Conservation (phyloP, 1,140 invertebrate species). For the Panagrolaimus sp. region DNA sequence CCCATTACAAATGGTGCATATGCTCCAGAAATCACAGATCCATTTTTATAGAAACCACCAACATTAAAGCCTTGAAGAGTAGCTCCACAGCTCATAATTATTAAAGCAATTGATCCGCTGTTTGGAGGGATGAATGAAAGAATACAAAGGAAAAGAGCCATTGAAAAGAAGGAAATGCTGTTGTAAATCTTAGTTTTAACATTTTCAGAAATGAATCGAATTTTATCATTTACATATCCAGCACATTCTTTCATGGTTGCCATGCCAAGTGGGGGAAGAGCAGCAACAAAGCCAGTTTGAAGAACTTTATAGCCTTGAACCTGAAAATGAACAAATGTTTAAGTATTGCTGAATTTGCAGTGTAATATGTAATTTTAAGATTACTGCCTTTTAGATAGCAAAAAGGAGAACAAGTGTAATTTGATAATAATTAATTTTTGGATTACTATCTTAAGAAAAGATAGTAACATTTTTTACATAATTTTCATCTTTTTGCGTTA, state of each 20-base stretch:
- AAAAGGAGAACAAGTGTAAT: too few relatives aligned
- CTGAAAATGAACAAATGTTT: slow-evolving; percentile 1
- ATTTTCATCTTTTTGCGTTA: too few relatives aligned
- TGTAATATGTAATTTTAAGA: too few relatives aligned
- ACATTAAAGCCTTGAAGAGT: slow-evolving; percentile 27
- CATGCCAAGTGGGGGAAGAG: slow-evolving; percentile 25
- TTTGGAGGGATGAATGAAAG: slow-evolving; percentile 27
- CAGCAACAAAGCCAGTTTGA: slow-evolving; percentile 31
- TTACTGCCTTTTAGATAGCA: too few relatives aligned
- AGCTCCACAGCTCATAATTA: slow-evolving; percentile 20
- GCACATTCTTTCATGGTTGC: slow-evolving; percentile 29
- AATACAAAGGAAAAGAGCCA: slow-evolving; percentile 23
- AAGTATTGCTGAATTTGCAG: too few relatives aligned
- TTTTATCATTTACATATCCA: slow-evolving; percentile 29
- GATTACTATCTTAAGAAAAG: too few relatives aligned
- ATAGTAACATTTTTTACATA: too few relatives aligned
- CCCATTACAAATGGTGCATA: slow-evolving; percentile 34
- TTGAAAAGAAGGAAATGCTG: slow-evolving; percentile 25
- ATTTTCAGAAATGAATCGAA: slow-evolving; percentile 24
- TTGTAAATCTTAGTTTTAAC: slow-evolving; percentile 33
- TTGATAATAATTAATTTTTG: too few relatives aligned
- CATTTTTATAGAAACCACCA: slow-evolving; percentile 35
- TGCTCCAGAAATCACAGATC: slow-evolving; percentile 29
- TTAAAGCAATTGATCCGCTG: slow-evolving; percentile 17
- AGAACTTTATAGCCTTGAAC: slow-evolving; percentile 31